Conservation (phyloP, 2,113 vertebrate species). For the Spheniscus mendiculus region DNA sequence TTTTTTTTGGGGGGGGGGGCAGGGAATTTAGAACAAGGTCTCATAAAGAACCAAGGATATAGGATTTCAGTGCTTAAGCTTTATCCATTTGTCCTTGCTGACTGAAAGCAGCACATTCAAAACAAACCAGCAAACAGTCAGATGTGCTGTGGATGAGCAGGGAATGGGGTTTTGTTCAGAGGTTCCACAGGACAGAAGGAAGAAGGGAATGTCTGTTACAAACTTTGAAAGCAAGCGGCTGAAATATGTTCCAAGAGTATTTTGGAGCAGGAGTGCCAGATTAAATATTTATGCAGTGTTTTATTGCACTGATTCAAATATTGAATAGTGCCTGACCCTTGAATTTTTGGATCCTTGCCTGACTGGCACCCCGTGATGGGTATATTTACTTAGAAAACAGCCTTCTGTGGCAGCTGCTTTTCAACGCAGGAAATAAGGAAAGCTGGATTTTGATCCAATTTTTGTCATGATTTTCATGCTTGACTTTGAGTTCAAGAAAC, state of each 20-base stretch:
- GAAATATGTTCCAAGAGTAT: constrained; percentile 52
- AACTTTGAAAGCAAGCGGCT: constrained; percentile 52
- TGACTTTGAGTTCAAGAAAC: not conserved
- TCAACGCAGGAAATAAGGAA: not conserved
- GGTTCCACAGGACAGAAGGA: not conserved
- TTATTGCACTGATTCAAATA: constrained; percentile 58
- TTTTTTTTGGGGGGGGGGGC: not conserved
- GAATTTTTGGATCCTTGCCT: constrained; percentile 46
- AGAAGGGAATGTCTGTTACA: constrained; percentile 36
- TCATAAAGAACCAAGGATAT: constrained; percentile 1
- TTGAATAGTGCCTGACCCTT: constrained; percentile 31
- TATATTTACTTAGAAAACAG: constrained; percentile 26
- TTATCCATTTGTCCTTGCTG: constrained; percentile 28
- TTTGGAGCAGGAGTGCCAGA: constrained; percentile 46
- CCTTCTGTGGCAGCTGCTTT: constrained; percentile 39
- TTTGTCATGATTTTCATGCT: not conserved
- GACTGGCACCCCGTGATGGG: not conserved
- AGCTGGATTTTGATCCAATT: constrained; percentile 20
- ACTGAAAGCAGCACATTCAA: not conserved
- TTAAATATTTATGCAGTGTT: constrained; percentile 72
- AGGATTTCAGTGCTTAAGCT: constrained; percentile 12
- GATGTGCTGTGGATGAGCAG: constrained; percentile 19
- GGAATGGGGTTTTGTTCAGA: not conserved
- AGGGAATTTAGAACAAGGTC: not conserved
- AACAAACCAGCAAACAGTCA: constrained; percentile 25